Evolutionary conservation across 2,113 vertebrate species (phyloP).

Genomic region (Noctilio leporinus): DNA sequence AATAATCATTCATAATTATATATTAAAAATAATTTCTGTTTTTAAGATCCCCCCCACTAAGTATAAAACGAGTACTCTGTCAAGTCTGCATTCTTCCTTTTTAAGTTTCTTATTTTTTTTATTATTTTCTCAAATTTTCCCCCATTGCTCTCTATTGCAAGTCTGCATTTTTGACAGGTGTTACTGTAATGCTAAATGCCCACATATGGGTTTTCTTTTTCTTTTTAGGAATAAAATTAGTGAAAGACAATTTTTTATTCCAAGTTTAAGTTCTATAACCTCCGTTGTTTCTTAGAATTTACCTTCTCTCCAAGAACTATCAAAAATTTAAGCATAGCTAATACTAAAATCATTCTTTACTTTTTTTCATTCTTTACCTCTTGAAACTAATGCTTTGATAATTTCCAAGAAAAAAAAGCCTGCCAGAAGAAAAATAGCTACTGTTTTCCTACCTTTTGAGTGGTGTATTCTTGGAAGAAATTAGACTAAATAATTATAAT

Average conservation of each 20-base stretch:
- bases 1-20: neutral
- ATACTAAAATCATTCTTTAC: conserved; percentile 2
- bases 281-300: neutral
- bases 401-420: neutral
- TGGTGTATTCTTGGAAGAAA: neutral
- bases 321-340: conserved; percentile 4
- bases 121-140: too few species aligned
- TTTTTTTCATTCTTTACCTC: conserved; percentile 33
- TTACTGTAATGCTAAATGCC: neutral
- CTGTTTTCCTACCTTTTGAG: neutral
- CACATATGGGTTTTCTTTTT: neutral
- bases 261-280: neutral
- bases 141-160: too few species aligned
- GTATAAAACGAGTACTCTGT: neutral
- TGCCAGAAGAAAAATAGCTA: neutral
- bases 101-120: too few species aligned
- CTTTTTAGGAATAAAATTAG: conserved; percentile 22
- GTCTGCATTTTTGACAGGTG: neutral
- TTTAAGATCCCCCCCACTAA: neutral
- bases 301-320: conserved; percentile 16
- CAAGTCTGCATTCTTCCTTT: neutral
- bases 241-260: conserved; percentile 12
- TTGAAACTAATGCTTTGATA: conserved; percentile 18
- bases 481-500: conserved; percentile 43
- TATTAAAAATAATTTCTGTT: neutral